Conservation (phyloP, 2,797 vertebrate genomes). For the Uromys caudimaculatus region DNA sequence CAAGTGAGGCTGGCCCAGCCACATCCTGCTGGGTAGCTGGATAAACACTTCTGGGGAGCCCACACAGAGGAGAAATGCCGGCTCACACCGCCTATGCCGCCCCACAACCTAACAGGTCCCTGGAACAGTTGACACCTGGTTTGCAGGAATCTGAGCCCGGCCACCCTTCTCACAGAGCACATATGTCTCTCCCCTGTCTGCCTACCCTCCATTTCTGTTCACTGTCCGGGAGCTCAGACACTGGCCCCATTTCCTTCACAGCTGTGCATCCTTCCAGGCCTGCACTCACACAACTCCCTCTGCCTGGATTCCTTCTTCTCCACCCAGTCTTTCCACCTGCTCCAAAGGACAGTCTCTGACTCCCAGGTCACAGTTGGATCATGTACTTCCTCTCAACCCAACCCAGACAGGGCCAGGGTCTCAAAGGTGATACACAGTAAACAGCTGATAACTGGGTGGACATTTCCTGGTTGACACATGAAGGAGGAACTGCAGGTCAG, state of each 20-base stretch:
- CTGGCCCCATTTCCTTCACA: not conserved
- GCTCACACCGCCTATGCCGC: not conserved
- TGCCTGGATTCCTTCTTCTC: not conserved
- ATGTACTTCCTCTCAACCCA: not conserved
- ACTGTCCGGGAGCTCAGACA: not conserved
- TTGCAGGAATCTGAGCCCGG: not conserved
- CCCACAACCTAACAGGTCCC: not conserved
- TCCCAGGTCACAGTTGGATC: not conserved
- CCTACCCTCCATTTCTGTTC: not conserved
- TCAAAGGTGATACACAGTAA: not conserved
- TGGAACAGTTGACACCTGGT: not conserved
- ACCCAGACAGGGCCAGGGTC: not conserved
- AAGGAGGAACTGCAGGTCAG: not conserved
- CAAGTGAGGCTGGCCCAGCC: not conserved
- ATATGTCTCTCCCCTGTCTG: not conserved
- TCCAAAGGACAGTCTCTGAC: not conserved
- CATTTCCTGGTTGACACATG: not conserved
- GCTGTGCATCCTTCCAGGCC: not conserved
- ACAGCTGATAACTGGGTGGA: not conserved
- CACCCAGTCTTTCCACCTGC: not conserved
- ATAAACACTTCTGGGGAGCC: conserved; percentile 21
- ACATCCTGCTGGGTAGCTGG: conserved; percentile 59
- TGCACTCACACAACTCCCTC: conserved; percentile 6
- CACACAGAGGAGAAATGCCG: conserved; percentile 5
- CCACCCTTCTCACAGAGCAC: not conserved